Evolutionary conservation across 2,888 invertebrate species (phyloP), one percentile per base, ranked within the genome.

Genomic region (Rosalia funebris): DNA sequence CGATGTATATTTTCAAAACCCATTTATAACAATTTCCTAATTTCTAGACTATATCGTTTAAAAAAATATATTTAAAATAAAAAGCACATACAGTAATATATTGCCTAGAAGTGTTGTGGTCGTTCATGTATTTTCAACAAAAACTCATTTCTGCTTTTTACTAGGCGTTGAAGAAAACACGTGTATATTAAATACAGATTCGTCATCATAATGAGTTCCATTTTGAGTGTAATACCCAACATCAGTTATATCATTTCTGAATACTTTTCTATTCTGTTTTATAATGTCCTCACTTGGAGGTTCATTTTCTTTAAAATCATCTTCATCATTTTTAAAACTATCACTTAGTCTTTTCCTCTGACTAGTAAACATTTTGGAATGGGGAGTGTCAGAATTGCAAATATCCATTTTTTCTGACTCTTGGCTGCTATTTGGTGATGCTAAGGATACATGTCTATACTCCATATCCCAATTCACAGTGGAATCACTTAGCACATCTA

Each of bases 261-360:
- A 71, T 5, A 72, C 36, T 50, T 69, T 68, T 55, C 74, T 72
- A 55, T 55, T 67, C 62, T 68, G 62, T 16, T 60, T 59, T 17
- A 57, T 46, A 45, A 50, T 12, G 31, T 61, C 66, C 11, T 61
- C 61, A 17, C 19, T 37, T 7, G 41, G 44, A 11, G 42, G 19
- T 25, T 46, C 48, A 32, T 71, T 70, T 62, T 71, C 67, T 62
- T 73, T 70, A n/a, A 2, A n/a, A 16, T 68, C 68, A 1, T 62
- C 61, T 41, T 76, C 71, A 17, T 75, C 76, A 17, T 68, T 64
- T 57, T 74, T 76, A 63, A 82, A 81, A 69, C 81, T 81, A 63
- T 80, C 77, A 0, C 81, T 81, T 12, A 82, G 71, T 68, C 81
- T 79, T 72, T 82, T 82, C 36, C 81, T 70, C 61, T 81, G 79